A percentile compares a stretch with the other conserved stretches of the same genome.
These are phyloP conservation scores for Picathartes gymnocephalus DNA, from an alignment of 2,113 vertebrate species.

Conservation along the genomic window DNA sequence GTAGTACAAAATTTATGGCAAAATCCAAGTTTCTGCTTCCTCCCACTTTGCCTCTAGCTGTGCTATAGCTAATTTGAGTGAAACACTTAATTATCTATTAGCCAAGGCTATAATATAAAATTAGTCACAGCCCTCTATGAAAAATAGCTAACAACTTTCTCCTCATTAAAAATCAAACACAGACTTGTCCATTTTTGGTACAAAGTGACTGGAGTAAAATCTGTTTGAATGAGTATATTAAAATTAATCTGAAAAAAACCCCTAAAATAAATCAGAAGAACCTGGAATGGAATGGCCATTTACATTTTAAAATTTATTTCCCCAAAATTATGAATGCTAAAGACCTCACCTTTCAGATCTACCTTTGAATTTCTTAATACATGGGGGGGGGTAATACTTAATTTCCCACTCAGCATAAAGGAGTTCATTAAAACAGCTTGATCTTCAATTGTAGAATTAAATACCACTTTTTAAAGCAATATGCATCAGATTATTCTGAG, in stretches of 20 bases:
- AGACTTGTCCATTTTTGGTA: background rate
- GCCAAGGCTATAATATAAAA: slow-evolving; percentile 45
- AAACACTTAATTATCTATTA: slow-evolving; percentile 60
- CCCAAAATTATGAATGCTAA: background rate
- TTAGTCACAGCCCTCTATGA: slow-evolving; percentile 30
- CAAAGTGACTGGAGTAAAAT: background rate
- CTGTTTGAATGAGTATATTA: background rate
- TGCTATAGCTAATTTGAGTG: slow-evolving; percentile 44
- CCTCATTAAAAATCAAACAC: slow-evolving; percentile 27
- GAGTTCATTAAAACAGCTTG: background rate
- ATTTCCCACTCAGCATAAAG: background rate
- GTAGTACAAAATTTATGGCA: slow-evolving; percentile 19
- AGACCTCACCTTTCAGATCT: background rate
- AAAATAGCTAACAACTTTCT: slow-evolving; percentile 41
- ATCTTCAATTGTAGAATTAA: background rate
- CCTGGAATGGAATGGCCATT: background rate
- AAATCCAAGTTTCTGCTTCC: slow-evolving; percentile 8
- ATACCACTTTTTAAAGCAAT: background rate
- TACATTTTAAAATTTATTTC: background rate
- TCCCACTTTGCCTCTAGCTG: slow-evolving; percentile 42
- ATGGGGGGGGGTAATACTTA: background rate
- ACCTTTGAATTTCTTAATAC: background rate
- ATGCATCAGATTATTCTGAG: background rate
- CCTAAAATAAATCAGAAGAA: background rate
- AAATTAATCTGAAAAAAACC: background rate